Evolutionary conservation across 92 coral and sea anemone genomes (phyloP), one percentile per base, ranked within the genome.

Genomic region (Pocillopora grandis): DNA sequence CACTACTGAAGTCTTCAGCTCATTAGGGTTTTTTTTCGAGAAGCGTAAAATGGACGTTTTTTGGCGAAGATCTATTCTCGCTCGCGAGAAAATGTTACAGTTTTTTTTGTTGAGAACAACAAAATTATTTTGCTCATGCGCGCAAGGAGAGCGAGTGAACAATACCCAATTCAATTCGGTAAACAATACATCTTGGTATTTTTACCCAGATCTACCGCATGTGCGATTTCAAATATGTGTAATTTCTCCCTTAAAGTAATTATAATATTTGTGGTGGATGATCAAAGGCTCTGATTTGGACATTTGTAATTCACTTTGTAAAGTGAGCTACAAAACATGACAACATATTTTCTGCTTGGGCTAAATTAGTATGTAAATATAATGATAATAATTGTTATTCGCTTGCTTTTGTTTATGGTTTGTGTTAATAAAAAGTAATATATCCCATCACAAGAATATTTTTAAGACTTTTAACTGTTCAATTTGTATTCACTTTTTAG

Each of bases 371-470:
- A 83, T 83, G 80, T 83, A 73, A 27, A 83, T 36, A 61, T 58
- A 62, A 60, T 42, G 52, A 42, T 81, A 58, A 81, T 60, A 57
- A 57, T 16, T 80, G 61, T 80, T 52, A 66, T 21, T 6, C 58
- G 78, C 77, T 83, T 73, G 86, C 79, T 70, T 72, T 83, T 83
- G 73, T 64, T 65, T 52, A 56, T 62, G n/a, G 80, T 73, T 83
- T 52, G 72, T 83, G 71, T 65, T 69, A 83, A 63, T 83, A 73
- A 74, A 82, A 83, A 23, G 23, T 73, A 27, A 83, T 62, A 62
- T 23, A 27, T 42, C 71, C 80, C 58, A 42, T 21, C 71, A 58
- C 17, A 31, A 6, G 16, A 42, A 48, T 71, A 33, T 7, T 70
- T 72, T 71, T 62, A 18, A 71, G 72, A 48, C 37, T 79, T 72